Percentiles rank a stretch among this genome's conserved stretches.
Evolutionary conservation across 2,797 vertebrate genomes (phyloP).

Genomic region (Paedocypris micromegethes): DNA sequence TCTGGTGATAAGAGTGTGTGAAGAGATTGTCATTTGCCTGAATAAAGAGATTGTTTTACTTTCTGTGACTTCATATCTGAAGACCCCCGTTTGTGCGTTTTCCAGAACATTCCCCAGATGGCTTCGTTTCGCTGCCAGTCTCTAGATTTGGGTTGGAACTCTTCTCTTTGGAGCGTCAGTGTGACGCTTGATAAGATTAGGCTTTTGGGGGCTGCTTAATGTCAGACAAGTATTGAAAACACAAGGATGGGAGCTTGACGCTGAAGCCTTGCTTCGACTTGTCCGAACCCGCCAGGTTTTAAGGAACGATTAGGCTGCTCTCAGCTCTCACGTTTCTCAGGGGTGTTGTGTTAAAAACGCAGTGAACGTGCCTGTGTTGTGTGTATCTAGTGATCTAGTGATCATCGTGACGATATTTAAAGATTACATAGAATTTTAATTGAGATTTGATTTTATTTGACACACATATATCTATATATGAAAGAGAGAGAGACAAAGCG

Average conservation of each 20-base stretch:
- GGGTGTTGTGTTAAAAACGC: background rate
- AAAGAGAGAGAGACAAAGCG: too few species aligned
- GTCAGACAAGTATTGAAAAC: constrained; percentile 21
- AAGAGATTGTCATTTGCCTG: constrained; percentile 8
- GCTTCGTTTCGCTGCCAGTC: constrained; percentile 15
- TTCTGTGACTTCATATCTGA: constrained; percentile 7
- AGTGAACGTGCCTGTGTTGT: background rate
- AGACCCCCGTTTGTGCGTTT: constrained; percentile 19
- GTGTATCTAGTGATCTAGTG: too few species aligned
- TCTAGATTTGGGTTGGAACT: constrained; percentile 24
- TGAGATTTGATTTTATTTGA: too few species aligned
- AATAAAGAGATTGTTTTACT: constrained; percentile 28
- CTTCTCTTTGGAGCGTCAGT: constrained; percentile 4
- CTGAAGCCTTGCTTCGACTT: constrained; percentile 21
- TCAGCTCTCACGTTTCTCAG: constrained; percentile 15
- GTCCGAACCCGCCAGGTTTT: constrained; percentile 25
- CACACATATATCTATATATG: too few species aligned
- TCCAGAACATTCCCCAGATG: constrained; percentile 27
- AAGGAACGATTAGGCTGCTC: background rate
- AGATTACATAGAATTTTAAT: too few species aligned
- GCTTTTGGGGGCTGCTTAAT: constrained; percentile 15
- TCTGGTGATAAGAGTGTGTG: constrained; percentile 51
- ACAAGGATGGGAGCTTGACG: constrained; percentile 8
- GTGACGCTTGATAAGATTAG: constrained; percentile 40
- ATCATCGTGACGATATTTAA: too few species aligned